These are phyloP conservation scores for Trogon surrucura DNA, from an alignment of 2,113 vertebrate species.

Conservation along the genomic window DNA sequence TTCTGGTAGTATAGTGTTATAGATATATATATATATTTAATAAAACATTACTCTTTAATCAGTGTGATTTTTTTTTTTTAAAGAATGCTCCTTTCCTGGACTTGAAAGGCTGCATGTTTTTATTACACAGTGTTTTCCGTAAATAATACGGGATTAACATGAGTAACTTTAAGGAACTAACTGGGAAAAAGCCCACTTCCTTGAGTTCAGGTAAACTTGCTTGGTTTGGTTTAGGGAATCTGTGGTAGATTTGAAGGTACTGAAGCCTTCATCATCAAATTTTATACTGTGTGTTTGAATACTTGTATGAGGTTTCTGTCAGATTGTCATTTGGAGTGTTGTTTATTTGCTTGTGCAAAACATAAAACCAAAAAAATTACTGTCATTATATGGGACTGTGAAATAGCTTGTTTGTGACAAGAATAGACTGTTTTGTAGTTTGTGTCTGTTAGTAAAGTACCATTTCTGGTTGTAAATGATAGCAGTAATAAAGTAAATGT, in stretches of 20 bases:
- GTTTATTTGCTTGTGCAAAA: not conserved
- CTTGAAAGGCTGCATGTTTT: slow-evolving; percentile 57
- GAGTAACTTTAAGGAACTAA: slow-evolving; percentile 11
- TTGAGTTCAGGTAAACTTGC: not conserved
- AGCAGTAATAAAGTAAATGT: not conserved
- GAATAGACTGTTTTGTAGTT: not conserved
- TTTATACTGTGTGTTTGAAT: not conserved
- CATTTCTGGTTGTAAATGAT: not conserved
- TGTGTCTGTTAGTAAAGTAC: not conserved
- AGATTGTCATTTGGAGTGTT: not conserved
- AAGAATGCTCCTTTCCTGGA: slow-evolving; percentile 59
- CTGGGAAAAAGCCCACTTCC: not conserved
- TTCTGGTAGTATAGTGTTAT: not conserved
- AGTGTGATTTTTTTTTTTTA: not conserved
- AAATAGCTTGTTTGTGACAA: not conserved
- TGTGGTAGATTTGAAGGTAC: not conserved
- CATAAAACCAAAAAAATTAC: not conserved
- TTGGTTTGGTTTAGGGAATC: not conserved
- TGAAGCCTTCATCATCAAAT: not conserved
- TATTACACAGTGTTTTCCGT: not conserved
- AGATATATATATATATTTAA: not conserved
- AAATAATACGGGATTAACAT: not conserved
- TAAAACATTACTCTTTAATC: not conserved
- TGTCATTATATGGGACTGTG: not conserved
- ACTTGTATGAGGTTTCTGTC: not conserved